These are phyloP conservation scores for Ichneumoninae sp. DNA, from an alignment of 2,888 invertebrate genomes.

Conservation along the genomic window DNA sequence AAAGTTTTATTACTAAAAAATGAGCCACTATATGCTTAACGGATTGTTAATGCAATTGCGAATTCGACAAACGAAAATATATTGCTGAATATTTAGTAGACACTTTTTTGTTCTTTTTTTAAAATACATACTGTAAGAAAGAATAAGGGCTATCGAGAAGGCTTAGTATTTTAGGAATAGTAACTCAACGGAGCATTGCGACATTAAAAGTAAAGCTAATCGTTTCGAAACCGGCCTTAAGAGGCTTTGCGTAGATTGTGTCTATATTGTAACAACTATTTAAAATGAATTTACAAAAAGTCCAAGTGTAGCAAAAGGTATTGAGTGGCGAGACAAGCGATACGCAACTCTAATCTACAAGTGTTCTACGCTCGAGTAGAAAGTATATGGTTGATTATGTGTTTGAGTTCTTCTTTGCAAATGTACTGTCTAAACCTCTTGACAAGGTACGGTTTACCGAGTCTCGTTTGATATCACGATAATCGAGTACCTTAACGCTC, in stretches of 20 bases:
- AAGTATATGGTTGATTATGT: background rate
- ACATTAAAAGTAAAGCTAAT: background rate
- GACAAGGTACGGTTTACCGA: background rate
- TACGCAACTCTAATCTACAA: constrained; percentile 18
- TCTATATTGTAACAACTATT: constrained; percentile 1
- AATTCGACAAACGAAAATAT: constrained; percentile 13
- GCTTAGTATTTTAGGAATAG: constrained; percentile 9
- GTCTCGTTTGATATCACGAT: background rate
- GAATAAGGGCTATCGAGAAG: background rate
- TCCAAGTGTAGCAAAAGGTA: constrained; percentile 8
- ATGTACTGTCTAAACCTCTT: background rate
- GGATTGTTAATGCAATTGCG: background rate
- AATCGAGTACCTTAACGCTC: background rate
- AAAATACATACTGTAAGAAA: background rate
- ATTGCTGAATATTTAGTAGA: constrained; percentile 8
- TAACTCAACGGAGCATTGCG: constrained; percentile 7
- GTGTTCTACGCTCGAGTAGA: constrained; percentile 17
- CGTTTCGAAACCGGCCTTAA: background rate
- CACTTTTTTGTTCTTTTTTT: background rate
- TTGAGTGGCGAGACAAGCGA: constrained; percentile 24
- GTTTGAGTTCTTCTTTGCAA: background rate
- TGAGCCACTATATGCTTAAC: background rate
- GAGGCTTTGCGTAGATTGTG: background rate
- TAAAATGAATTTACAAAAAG: background rate
- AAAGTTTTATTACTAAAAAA: constrained; percentile 18